These are phyloP conservation scores for Drosophila histrio DNA, from an alignment of 2,888 invertebrate species.

Conservation along the genomic window DNA sequence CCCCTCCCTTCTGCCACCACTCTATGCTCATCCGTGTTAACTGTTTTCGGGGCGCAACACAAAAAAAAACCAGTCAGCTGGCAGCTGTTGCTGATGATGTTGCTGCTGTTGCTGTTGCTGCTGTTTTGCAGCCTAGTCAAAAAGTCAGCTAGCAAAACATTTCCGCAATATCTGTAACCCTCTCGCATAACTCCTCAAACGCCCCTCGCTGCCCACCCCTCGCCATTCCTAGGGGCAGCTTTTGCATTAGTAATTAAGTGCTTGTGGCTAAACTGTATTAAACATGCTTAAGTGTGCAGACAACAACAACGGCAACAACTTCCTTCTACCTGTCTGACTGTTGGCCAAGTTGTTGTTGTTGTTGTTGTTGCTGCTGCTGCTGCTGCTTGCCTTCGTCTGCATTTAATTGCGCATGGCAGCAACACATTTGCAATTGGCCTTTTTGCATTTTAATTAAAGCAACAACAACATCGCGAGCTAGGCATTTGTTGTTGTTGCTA, in stretches of 20 bases:
- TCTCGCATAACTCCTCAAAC: slow-evolving; percentile 24
- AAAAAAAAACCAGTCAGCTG: slow-evolving; percentile 43
- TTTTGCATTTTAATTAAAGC: slow-evolving; percentile 80
- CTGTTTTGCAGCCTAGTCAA: slow-evolving; percentile 31
- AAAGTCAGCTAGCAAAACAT: slow-evolving; percentile 68
- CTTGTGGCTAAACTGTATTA: slow-evolving; percentile 84
- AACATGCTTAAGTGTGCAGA: slow-evolving; percentile 83
- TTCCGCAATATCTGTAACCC: slow-evolving; percentile 68
- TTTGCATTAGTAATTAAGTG: slow-evolving; percentile 81
- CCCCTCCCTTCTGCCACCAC: neutral
- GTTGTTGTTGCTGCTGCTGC: slow-evolving; percentile 20
- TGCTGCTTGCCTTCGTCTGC: slow-evolving; percentile 49
- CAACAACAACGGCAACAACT: slow-evolving; percentile 51
- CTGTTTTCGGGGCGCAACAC: slow-evolving; percentile 16
- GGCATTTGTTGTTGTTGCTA: slow-evolving; percentile 47
- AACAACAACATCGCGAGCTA: slow-evolving; percentile 21
- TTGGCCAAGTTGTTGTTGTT: slow-evolving; percentile 32
- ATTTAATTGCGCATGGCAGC: slow-evolving; percentile 74
- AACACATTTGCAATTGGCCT: slow-evolving; percentile 76
- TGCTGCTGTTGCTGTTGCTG: neutral
- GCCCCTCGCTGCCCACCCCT: neutral
- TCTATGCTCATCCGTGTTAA: slow-evolving; percentile 10
- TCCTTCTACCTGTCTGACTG: slow-evolving; percentile 53
- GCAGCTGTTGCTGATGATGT: slow-evolving; percentile 14
- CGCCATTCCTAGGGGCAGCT: neutral